phyloP scores from a whole-genome alignment of 2,113 vertebrate genomes.

The Carassius carassius region DNA sequence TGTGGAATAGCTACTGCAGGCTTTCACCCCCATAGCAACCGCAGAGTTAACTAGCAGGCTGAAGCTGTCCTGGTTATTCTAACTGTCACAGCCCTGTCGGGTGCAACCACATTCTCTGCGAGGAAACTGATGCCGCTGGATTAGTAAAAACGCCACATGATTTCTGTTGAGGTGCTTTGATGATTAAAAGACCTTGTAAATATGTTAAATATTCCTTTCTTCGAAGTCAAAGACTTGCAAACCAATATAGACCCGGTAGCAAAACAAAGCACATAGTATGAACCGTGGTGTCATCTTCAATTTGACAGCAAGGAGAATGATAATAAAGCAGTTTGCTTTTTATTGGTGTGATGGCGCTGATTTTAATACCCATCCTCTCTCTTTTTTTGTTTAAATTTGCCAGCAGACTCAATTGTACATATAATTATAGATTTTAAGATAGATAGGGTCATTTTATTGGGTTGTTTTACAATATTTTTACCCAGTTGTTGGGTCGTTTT shows the following conservation, averaged over 20 bases:
- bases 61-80: background rate
- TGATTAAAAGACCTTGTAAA: background rate
- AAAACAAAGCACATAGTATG: background rate
- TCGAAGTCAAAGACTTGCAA: background rate
- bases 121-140: background rate
- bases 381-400: background rate
- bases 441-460: no score
- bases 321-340: background rate
- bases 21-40: constrained; percentile 6
- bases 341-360: background rate
- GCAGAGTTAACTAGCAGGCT: constrained; percentile 27
- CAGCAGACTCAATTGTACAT: background rate
- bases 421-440: no score
- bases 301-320: constrained; percentile 7
- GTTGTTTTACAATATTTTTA: no score
- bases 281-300: background rate
- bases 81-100: background rate
- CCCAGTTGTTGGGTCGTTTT: no score
- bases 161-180: background rate
- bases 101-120: background rate
- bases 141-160: background rate
- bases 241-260: background rate
- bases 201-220: constrained; percentile 3
- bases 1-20: background rate
- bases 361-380: background rate